phyloP scores from a whole-genome alignment of 2,113 vertebrate genomes.

The Catharus fuscescens region DNA sequence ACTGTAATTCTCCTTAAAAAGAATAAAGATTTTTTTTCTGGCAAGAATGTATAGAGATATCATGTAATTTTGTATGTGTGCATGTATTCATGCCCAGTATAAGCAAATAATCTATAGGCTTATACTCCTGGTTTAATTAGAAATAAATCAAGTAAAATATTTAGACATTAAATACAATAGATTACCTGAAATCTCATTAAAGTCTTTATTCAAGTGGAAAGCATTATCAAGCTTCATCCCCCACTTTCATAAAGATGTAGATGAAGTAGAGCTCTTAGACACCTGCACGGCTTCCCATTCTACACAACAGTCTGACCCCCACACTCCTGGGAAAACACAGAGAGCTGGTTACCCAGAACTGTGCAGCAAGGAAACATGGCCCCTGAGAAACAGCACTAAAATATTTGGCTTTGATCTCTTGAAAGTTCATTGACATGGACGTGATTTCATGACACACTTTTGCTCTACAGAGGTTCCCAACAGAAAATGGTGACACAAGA shows the following conservation, averaged over 20 bases:
- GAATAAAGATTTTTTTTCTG: not conserved
- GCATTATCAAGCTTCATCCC: not conserved
- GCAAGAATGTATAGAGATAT: not conserved
- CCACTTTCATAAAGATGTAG: not conserved
- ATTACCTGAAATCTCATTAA: not conserved
- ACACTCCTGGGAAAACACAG: accelerated
- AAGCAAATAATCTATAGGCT: not conserved
- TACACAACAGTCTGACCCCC: not conserved
- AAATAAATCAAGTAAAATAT: not conserved
- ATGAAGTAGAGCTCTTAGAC: not conserved
- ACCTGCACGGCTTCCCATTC: not conserved
- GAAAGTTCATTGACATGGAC: not conserved
- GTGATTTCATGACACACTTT: not conserved
- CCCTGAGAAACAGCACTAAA: not conserved
- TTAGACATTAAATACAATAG: not conserved
- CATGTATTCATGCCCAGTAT: not conserved
- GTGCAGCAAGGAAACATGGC: no score
- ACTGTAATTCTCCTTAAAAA: not conserved
- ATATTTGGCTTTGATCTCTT: not conserved
- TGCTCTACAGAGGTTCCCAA: not conserved
- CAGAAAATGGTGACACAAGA: not conserved
- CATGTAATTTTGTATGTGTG: not conserved
- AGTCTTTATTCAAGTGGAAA: not conserved
- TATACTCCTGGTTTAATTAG: not conserved
- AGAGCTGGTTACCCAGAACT: not conserved